Conservation (phyloP, 2,113 vertebrate species). For the Manacus vitellinus region DNA sequence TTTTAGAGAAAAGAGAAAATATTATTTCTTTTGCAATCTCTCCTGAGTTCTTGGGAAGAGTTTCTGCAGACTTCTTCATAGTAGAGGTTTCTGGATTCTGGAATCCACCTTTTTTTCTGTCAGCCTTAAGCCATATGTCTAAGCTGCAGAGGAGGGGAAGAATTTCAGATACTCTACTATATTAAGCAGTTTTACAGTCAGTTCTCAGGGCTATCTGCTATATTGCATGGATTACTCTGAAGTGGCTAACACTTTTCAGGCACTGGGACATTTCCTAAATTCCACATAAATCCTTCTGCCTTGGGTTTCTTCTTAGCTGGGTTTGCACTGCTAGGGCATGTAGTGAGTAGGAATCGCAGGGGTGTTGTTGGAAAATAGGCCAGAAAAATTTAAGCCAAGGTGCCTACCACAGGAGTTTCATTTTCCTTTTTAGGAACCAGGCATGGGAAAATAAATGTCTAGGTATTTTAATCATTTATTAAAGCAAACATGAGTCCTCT, state of each 20-base stretch:
- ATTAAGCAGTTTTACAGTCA: neutral
- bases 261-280: neutral
- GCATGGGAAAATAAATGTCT: neutral
- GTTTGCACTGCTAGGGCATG: fast-evolving
- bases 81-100: neutral
- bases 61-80: neutral
- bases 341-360: neutral
- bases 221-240: neutral
- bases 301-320: neutral
- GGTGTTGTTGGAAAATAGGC: neutral
- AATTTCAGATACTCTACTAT: neutral
- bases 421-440: neutral
- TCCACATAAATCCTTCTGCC: neutral
- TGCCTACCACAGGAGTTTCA: neutral
- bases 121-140: neutral
- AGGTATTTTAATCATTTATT: neutral
- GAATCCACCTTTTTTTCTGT: neutral
- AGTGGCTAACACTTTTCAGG: neutral
- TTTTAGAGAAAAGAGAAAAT: neutral
- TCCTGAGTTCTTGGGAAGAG: neutral
- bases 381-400: neutral
- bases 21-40: neutral
- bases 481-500: neutral
- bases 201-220: neutral
- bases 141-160: neutral